These are phyloP conservation scores for Lasioglossum vierecki DNA, from an alignment of 2,888 invertebrate species.

Conservation along the genomic window DNA sequence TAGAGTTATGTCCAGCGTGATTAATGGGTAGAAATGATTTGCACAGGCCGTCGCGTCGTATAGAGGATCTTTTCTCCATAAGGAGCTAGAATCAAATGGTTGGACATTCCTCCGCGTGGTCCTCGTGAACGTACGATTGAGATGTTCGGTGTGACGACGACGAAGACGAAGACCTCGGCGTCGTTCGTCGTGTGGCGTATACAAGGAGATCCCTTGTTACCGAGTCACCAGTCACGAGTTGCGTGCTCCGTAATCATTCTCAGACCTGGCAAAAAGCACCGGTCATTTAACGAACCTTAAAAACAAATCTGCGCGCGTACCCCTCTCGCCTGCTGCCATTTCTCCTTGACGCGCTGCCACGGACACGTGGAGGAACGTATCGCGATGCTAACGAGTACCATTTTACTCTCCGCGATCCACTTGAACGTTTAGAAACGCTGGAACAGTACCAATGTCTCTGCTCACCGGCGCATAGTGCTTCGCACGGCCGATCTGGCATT, in stretches of 20 bases:
- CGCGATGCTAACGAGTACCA: slow-evolving; percentile 35
- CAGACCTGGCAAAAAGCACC: slow-evolving; percentile 55
- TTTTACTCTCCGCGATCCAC: neutral
- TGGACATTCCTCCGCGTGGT: slow-evolving; percentile 65
- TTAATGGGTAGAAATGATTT: neutral
- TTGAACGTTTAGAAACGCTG: neutral
- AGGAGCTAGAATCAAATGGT: slow-evolving; percentile 54
- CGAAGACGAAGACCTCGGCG: slow-evolving; percentile 1
- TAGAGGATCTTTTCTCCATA: neutral
- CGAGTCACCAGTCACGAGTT: slow-evolving; percentile 58
- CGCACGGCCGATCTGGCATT: too few relatives aligned
- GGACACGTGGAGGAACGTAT: slow-evolving; percentile 45
- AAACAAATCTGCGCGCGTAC: slow-evolving; percentile 51
- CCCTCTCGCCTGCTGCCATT: slow-evolving; percentile 23
- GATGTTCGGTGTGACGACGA: slow-evolving; percentile 48
- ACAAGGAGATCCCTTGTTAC: slow-evolving; percentile 68
- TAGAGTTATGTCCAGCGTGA: neutral
- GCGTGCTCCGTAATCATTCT: slow-evolving; percentile 63
- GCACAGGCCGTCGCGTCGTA: neutral
- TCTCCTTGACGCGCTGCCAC: slow-evolving; percentile 21
- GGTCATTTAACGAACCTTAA: slow-evolving; percentile 64
- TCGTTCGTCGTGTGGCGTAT: slow-evolving; percentile 52
- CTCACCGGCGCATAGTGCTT: neutral
- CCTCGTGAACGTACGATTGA: slow-evolving; percentile 67
- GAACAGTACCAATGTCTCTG: neutral